Base-by-base conservation (phyloP, 2,888 invertebrate species). In the Stenodera caucasica region DNA sequence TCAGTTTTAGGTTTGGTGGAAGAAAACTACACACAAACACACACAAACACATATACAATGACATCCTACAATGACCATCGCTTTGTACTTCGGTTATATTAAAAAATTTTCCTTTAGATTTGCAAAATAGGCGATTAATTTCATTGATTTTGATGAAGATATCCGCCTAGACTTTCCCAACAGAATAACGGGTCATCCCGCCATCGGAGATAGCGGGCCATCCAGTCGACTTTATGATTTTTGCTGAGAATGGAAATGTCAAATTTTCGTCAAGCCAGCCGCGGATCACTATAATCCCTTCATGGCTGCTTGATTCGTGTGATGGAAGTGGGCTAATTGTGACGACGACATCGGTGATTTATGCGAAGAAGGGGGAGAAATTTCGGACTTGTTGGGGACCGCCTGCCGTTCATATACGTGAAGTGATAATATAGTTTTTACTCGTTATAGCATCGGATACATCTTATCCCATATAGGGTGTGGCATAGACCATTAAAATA, bases 401-500 rank as follows among this genome's bases (percentile, higher is more conserved):
- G 72, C 78, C 77, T 70, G 77, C 72, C 70, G 77, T 58, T n/a
- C n/a, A n/a, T 68, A 64, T 64, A 73, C 69, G 73, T 72, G 76
- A 77, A 75, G 77, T 77, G 78, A 78, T 78, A 78, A 78, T 78
- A 77, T 78, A 78, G 77, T 78, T 78, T 77, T 78, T 77, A 77
- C 75, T 72, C n/a, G n/a, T 14, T 37, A 14, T 37, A 6, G 75
- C 74, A 67, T 71, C 70, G 57, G 72, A 71, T 69, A 70, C 72
- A 69, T 70, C 68, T 67, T 67, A 15, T 40, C 37, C 18, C 8
- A n/a, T n/a, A n/a, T n/a, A 15, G 73, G 75, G 76, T 74, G 76
- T 75, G 75, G 71, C 75, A 9, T 35, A 68, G 72, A 61, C 68
- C 69, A 75, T 72, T 73, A 77, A 76, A 77, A 76, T 77, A 77